These are phyloP conservation scores for Patiria miniata DNA, from an alignment of 35 echinoderm and acorn worm genomes.

Conservation along the genomic window DNA sequence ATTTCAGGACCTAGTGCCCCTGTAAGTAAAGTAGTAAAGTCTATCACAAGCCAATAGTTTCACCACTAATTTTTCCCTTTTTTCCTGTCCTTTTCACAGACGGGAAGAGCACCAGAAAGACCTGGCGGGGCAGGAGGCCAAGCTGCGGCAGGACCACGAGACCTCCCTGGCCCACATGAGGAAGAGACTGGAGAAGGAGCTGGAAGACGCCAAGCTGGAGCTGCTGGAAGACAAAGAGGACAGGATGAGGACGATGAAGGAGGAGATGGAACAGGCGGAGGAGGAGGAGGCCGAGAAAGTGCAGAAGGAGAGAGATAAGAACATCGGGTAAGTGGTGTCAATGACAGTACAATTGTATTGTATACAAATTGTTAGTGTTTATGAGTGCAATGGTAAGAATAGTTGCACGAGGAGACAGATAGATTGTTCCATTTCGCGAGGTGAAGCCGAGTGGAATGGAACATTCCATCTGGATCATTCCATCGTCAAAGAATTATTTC, in stretches of 20 bases:
- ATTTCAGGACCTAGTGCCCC: too few relatives aligned
- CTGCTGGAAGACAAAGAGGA: constrained; percentile 90
- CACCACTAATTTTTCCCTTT: background rate
- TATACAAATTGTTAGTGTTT: too few relatives aligned
- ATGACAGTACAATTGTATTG: background rate
- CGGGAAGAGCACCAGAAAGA: constrained; percentile 28
- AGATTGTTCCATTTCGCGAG: too few relatives aligned
- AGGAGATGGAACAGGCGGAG: constrained; percentile 60
- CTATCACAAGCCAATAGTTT: background rate
- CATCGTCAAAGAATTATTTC: too few relatives aligned
- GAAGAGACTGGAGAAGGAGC: constrained; percentile 76
- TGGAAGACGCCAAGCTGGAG: constrained; percentile 91
- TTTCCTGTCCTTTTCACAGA: background rate
- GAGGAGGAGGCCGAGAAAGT: constrained; percentile 78
- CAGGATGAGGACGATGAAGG: constrained; percentile 55
- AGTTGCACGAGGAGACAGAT: too few relatives aligned
- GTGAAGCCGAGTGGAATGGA: too few relatives aligned
- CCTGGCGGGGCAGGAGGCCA: constrained; percentile 47
- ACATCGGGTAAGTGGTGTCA: constrained; percentile 53
- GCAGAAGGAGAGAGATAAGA: constrained; percentile 75
- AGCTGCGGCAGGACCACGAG: constrained; percentile 63
- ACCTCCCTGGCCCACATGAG: constrained; percentile 62
- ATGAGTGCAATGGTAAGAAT: too few relatives aligned
- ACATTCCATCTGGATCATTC: too few relatives aligned
- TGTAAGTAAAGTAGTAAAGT: too few relatives aligned